Evolutionary conservation across 1,140 invertebrate genomes (phyloP).

Genomic region (Drosophila bifasciata): DNA sequence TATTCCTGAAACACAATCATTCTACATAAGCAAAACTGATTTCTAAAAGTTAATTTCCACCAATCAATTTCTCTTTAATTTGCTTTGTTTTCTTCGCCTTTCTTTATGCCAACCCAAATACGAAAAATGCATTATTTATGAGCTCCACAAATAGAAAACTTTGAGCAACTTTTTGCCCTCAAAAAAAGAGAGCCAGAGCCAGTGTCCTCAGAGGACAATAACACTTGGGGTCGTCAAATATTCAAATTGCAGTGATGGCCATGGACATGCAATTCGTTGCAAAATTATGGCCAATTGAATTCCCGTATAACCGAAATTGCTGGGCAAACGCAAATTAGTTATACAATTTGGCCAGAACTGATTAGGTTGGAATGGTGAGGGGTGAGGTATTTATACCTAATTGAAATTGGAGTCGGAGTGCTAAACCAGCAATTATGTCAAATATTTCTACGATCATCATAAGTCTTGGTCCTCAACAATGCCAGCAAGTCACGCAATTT

Average conservation of each 20-base stretch:
- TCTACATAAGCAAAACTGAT: too few relatives aligned
- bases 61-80: too few relatives aligned
- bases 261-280: slow-evolving; percentile 31
- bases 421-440: slow-evolving; percentile 69
- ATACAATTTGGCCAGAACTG: slow-evolving; percentile 41
- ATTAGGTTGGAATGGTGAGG: slow-evolving; percentile 28
- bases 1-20: too few relatives aligned
- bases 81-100: background rate
- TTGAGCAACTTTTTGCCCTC: background rate
- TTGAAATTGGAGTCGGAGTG: slow-evolving; percentile 47
- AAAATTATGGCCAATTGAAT: slow-evolving; percentile 63
- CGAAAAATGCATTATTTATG: slow-evolving; percentile 16
- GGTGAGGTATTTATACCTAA: slow-evolving; percentile 46
- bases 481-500: slow-evolving; percentile 70
- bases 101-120: background rate
- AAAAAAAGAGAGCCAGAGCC: background rate
- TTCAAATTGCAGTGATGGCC: slow-evolving; percentile 37
- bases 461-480: slow-evolving; percentile 62
- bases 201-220: slow-evolving; percentile 22
- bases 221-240: slow-evolving; percentile 44
- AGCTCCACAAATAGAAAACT: slow-evolving; percentile 12
- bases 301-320: slow-evolving; percentile 39
- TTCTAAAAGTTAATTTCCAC: too few relatives aligned
- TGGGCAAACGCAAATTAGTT: slow-evolving; percentile 20
- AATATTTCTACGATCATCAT: slow-evolving; percentile 60